These are phyloP conservation scores for Brachionichthys hirsutus DNA, from an alignment of 2,113 vertebrate genomes.

Conservation along the genomic window DNA sequence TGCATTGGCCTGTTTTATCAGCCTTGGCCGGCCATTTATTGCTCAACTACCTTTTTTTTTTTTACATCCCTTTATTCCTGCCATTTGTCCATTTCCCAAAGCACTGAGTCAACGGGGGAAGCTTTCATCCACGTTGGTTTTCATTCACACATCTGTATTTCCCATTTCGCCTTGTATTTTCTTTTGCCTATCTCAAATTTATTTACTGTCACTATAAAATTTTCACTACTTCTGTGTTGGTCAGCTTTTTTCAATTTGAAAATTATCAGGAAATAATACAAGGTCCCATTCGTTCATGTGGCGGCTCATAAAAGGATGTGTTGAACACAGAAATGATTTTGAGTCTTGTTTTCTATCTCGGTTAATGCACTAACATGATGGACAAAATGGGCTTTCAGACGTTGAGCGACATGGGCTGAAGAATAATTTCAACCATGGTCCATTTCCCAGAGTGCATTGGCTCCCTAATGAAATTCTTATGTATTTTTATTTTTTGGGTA, in stretches of 20 bases:
- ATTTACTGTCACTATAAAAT: constrained; percentile 6
- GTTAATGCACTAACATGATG: constrained; percentile 2
- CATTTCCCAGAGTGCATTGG: constrained; percentile 46
- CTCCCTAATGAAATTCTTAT: constrained; percentile 45
- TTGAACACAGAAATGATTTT: neutral
- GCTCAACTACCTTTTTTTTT: constrained; percentile 66
- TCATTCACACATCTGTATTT: constrained; percentile 25
- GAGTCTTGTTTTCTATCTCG: too few species aligned
- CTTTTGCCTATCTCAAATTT: neutral
- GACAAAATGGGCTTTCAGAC: constrained; percentile 12
- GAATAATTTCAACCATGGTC: constrained; percentile 36
- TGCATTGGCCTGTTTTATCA: constrained; percentile 49
- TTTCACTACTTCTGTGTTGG: neutral
- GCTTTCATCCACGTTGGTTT: constrained; percentile 67
- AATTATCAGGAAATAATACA: neutral
- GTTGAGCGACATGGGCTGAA: constrained; percentile 12
- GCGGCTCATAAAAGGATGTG: neutral
- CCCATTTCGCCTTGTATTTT: constrained; percentile 12
- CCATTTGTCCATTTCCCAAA: constrained; percentile 61
- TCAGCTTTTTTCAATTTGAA: constrained; percentile 4
- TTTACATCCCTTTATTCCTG: constrained; percentile 66
- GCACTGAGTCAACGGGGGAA: constrained; percentile 72
- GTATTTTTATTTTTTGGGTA: constrained; percentile 62
- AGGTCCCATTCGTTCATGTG: neutral
- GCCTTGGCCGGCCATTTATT: constrained; percentile 58